phyloP scores from a whole-genome alignment of 1,140 invertebrate genomes.

The Zaprionus davidi region DNA sequence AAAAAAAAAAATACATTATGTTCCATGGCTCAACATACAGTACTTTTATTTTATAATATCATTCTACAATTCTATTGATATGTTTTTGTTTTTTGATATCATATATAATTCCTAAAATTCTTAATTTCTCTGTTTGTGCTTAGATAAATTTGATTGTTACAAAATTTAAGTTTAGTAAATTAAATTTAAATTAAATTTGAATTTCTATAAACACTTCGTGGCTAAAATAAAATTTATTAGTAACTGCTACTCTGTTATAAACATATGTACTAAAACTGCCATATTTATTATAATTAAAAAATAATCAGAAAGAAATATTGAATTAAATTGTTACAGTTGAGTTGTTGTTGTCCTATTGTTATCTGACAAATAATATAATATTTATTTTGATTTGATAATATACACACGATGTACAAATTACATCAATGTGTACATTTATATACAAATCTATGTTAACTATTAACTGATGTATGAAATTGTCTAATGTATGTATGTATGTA shows the following conservation, averaged over 20 bases:
- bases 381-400: not conserved
- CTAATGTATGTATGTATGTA: not conserved
- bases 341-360: not conserved
- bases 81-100: too few relatives aligned
- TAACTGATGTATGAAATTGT: not conserved
- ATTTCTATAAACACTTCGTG: not conserved
- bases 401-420: not conserved
- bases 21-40: not conserved
- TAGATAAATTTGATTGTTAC: too few relatives aligned
- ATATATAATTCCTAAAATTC: too few relatives aligned
- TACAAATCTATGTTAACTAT: not conserved
- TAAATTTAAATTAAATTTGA: not conserved
- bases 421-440: not conserved
- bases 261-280: not conserved
- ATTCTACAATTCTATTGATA: too few relatives aligned
- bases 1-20: not conserved
- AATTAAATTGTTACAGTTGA: not conserved
- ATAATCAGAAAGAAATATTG: not conserved
- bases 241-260: not conserved
- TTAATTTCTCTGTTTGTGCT: too few relatives aligned
- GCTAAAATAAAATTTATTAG: not conserved
- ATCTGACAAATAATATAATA: not conserved
- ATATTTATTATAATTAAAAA: not conserved
- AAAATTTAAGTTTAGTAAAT: not conserved
- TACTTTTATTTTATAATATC: too few relatives aligned